Base-by-base conservation (phyloP, 2,888 invertebrate genomes). In the Petrophora chlorosata region DNA sequence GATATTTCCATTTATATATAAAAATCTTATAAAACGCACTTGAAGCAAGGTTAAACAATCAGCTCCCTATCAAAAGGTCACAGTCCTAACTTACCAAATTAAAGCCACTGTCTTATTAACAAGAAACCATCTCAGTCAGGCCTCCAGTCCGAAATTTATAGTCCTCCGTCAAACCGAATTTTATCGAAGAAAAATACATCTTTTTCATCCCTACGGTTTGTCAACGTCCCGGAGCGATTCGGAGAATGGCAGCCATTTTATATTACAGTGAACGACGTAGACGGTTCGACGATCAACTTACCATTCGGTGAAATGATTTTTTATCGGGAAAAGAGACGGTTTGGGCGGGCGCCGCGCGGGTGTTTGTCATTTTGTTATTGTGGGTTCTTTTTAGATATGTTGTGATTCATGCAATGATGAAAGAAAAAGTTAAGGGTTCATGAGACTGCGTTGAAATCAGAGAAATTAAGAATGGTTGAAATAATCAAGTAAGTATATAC, bases 141-240 rank as follows among this genome's bases (percentile, higher is more conserved):
- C 40, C 28, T 59, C 58, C 56, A 59, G 58, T 58, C 53, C 19
- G 29, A 67, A 70, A 74, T 75, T 73, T 74, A 74, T 74, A 51
- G 73, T 57, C 42, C 3, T 7, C 34, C 56, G 71, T 73, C 74
- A 71, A 59, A 60, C 53, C 78, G 73, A 84, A 85, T 85, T 83
- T 85, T 82, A 85, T 84, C 85, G 82, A 66, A 66, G 76, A 73
- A 62, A 84, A 83, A 85, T 85, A 85, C 82, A 84, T 85, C 82
- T 85, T 84, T 85, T 81, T 82, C 82, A 78, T 79, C 73, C 76
- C 60, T 50, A 70, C 64, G 74, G 76, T 87, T 86, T 85, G 85
- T 87, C 87, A 87, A 85, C 69, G 87, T 87, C 87, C 63, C 41
- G 40, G 56, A 71, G 73, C 80, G 80, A 83, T 83, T 82, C 79